Base-by-base conservation (phyloP, 2,888 invertebrate species). In the Scrobipalpa atriplicella region DNA sequence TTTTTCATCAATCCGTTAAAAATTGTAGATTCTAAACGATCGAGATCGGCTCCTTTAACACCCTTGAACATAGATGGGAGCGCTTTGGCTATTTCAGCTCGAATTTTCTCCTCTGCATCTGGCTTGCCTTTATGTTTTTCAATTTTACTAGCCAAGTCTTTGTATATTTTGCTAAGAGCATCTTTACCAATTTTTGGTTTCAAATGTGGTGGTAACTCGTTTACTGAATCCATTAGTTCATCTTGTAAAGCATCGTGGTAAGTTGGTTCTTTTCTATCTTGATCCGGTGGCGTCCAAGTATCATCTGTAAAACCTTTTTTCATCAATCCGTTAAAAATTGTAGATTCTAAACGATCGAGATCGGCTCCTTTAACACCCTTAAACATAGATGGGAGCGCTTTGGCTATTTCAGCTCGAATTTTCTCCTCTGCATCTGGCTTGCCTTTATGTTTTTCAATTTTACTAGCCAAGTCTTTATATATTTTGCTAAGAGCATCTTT, bases 81-180 rank as follows among this genome's bases (percentile, higher is more conserved):
- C 36, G 67, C 67, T 2, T 62, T 18, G 2, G 19, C 7, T 8
- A 77, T 72, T 51, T 71, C 67, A 10, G 52, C 47, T 8, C 70
- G 64, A 11, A 72, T 43, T 60, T 65, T 66, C 61, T 66, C 8
- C 65, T 71, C 67, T 58, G 68, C 65, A 18, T 70, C 52, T 13
- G 61, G 56, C 64, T 68, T 66, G n/a, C 66, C 43, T 62, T 36
- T 65, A 71, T 21, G 39, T 70, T 16, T 1, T 18, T 51, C 10
- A 9, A 78, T 70, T 51, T 68, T 66, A 19, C 70, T 62, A 8
- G 71, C 69, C 39, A 78, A 67, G 8, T 72, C 70, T 58, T 68
- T 66, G 72, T 66, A 65, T 70, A 67, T 47, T 71, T 41, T 11
- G n/a, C 60, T 52, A 0, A 67, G 68, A 10, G 65, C 36, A 7